Conservation (phyloP, 2,888 invertebrate species). For the Polyploca ridens region DNA sequence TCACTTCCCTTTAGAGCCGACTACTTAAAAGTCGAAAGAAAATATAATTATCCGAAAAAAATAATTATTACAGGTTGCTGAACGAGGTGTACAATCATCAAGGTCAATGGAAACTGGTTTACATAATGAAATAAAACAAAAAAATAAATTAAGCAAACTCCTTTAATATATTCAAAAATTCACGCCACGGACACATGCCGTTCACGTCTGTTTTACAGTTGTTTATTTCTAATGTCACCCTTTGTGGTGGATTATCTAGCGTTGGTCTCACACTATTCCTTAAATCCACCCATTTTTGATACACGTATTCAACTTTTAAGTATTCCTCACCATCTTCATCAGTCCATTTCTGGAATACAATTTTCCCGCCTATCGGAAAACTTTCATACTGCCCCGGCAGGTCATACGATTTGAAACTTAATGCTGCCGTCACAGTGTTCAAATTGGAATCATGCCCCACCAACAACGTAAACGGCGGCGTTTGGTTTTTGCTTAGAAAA, state of each 20-base stretch:
- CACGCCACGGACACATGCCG: constrained; percentile 61
- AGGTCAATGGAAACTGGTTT: too few relatives aligned
- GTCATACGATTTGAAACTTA: constrained; percentile 52
- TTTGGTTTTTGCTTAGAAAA: constrained; percentile 33
- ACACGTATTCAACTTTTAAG: constrained; percentile 65
- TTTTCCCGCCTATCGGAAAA: constrained; percentile 68
- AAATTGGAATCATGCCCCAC: constrained; percentile 73
- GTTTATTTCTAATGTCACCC: constrained; percentile 47
- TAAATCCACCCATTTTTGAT: constrained; percentile 55
- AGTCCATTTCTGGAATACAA: constrained; percentile 70
- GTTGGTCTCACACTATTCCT: constrained; percentile 46
- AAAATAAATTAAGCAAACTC: constrained; percentile 9
- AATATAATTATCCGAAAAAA: too few relatives aligned
- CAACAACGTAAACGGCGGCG: constrained; percentile 54
- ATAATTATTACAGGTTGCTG: too few relatives aligned
- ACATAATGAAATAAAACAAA: too few relatives aligned
- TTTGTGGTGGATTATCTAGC: constrained; percentile 49
- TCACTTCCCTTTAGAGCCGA: too few relatives aligned
- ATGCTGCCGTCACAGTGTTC: constrained; percentile 47
- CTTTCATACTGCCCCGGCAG: constrained; percentile 58
- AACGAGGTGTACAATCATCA: too few relatives aligned
- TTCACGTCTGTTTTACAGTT: constrained; percentile 44
- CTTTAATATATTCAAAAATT: constrained; percentile 40
- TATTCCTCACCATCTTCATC: constrained; percentile 40
- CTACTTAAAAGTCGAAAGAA: too few relatives aligned